These are phyloP conservation scores for Tychaedon coryphoeus DNA, from an alignment of 2,113 vertebrate species.

Conservation along the genomic window DNA sequence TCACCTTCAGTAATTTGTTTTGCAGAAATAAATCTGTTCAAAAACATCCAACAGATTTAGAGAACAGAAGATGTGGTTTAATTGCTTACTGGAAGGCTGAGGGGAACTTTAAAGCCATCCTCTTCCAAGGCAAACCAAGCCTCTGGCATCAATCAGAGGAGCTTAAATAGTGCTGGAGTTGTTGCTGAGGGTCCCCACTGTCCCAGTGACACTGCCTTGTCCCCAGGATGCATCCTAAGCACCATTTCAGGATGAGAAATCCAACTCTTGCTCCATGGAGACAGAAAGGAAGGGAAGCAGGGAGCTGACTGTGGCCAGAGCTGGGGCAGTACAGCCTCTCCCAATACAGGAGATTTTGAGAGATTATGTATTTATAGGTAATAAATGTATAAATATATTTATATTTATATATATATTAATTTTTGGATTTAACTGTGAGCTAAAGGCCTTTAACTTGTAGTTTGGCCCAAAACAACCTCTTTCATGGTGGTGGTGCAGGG, in stretches of 20 bases:
- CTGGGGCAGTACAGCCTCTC: not conserved
- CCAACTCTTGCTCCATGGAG: not conserved
- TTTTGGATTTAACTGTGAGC: not conserved
- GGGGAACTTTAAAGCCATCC: not conserved
- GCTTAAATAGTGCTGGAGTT: not conserved
- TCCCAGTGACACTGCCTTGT: not conserved
- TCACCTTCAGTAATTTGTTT: not conserved
- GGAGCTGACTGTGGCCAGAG: not conserved
- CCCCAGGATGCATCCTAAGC: not conserved
- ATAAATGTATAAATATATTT: not conserved
- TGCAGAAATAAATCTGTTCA: not conserved
- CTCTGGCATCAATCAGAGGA: not conserved
- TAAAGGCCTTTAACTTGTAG: not conserved
- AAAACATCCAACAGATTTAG: not conserved
- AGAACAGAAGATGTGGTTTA: not conserved
- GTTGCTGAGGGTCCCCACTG: not conserved
- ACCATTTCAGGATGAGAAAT: not conserved
- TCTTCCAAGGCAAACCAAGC: not conserved
- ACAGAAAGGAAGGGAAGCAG: not conserved
- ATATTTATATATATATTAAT: accelerated
- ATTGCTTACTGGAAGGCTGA: not conserved
- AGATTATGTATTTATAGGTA: not conserved
- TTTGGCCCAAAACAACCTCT: not conserved
- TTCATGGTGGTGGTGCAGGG: not conserved
- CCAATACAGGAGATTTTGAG: not conserved